These are phyloP conservation scores for Vimba vimba DNA, from an alignment of 2,113 vertebrate genomes.

Conservation along the genomic window DNA sequence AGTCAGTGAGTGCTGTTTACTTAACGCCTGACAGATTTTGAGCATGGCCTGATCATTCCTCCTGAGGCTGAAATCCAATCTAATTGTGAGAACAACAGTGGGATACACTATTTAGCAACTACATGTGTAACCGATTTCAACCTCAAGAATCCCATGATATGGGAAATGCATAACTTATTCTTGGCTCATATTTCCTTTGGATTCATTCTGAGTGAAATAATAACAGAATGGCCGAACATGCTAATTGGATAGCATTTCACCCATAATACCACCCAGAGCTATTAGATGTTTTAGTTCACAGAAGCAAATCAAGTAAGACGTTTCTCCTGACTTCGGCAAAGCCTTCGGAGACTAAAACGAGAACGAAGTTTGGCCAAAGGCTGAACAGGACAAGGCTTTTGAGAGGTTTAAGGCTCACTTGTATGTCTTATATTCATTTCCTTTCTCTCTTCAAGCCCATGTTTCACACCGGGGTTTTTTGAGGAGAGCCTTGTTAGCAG, in stretches of 20 bases:
- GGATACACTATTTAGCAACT: conserved; percentile 43
- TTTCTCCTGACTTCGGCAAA: background rate
- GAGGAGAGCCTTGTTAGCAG: conserved; percentile 81
- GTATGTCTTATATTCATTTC: conserved; percentile 34
- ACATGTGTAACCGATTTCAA: conserved; percentile 73
- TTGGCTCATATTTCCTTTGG: conserved; percentile 62
- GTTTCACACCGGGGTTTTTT: conserved; percentile 79
- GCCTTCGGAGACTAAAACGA: background rate
- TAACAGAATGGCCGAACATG: conserved; percentile 63
- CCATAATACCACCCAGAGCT: conserved; percentile 51
- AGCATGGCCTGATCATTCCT: conserved; percentile 34
- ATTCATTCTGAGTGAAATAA: conserved; percentile 67
- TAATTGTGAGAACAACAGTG: conserved; percentile 51
- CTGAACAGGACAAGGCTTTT: conserved; percentile 18
- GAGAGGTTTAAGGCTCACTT: conserved; percentile 5
- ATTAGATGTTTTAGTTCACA: conserved; percentile 51
- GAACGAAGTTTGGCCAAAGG: conserved; percentile 1
- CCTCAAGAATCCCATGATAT: conserved; percentile 56
- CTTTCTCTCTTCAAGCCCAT: conserved; percentile 80
- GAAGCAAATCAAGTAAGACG: background rate
- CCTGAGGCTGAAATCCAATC: conserved; percentile 61
- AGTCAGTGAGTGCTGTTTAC: conserved; percentile 68
- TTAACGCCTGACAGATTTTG: conserved; percentile 59
- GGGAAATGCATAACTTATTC: conserved; percentile 66
- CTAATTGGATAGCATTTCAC: conserved; percentile 73